Percentiles rank a stretch among this genome's conserved stretches.
phyloP scores from a whole-genome alignment of 53 echinoderm and acorn worm genomes.

The Actinopyga echinites region DNA sequence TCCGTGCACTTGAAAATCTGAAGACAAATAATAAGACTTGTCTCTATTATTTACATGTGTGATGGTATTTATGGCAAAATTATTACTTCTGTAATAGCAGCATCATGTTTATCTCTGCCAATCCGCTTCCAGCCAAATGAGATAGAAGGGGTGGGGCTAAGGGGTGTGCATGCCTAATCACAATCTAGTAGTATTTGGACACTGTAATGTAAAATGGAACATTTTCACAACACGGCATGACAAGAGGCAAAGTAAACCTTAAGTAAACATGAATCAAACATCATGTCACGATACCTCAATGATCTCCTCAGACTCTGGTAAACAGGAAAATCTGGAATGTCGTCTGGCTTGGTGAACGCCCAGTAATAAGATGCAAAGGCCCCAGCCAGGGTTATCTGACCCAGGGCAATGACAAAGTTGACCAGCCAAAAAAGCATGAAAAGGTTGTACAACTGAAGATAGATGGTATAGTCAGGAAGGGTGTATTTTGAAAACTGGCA shows the following conservation, averaged over 20 bases:
- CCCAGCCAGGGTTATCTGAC: constrained; percentile 87
- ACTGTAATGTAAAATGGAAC: background rate
- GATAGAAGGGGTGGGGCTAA: no score
- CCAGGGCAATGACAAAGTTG: constrained; percentile 83
- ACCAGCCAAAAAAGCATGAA: constrained; percentile 95
- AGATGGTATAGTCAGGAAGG: constrained; percentile 61
- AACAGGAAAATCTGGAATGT: constrained; percentile 90
- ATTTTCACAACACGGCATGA: background rate
- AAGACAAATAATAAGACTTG: no score
- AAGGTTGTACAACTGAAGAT: constrained; percentile 91
- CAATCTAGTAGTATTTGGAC: no score
- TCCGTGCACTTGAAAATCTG: no score
- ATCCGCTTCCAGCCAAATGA: no score
- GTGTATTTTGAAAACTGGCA: constrained; percentile 79
- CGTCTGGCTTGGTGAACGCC: constrained; percentile 93
- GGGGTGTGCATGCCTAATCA: no score
- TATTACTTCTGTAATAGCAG: no score
- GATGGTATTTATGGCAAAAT: no score
- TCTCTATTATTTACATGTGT: no score
- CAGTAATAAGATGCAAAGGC: constrained; percentile 98
- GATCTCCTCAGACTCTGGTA: constrained; percentile 75
- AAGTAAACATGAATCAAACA: background rate
- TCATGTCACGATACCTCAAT: constrained; percentile 58
- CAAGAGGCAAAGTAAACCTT: no score
- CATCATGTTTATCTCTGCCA: no score